Evolutionary conservation across 1,140 invertebrate species (phyloP).

Genomic region (Trichonephila clavipes): DNA sequence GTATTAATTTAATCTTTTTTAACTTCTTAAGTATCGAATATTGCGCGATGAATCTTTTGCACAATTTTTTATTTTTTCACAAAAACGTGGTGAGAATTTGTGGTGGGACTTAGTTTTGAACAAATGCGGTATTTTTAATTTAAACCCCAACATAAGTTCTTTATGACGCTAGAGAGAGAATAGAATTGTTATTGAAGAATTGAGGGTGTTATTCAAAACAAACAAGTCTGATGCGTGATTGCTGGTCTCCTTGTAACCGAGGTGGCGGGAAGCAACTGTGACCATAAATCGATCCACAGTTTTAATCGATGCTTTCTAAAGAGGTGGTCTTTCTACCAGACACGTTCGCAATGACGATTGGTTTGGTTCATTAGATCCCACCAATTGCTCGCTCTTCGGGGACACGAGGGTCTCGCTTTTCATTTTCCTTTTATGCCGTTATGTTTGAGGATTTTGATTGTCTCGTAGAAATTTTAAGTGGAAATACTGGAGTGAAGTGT

Average conservation of each 20-base stretch:
- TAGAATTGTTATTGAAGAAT: background rate
- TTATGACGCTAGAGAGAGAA: background rate
- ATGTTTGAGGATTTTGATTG: background rate
- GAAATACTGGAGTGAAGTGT: background rate
- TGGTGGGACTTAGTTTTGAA: too few species aligned
- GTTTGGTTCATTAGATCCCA: slow-evolving; percentile 59
- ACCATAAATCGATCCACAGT: slow-evolving; percentile 51
- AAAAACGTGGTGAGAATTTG: too few species aligned
- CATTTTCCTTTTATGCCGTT: background rate
- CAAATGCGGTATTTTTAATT: background rate
- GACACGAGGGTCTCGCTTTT: background rate
- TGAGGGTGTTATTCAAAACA: background rate
- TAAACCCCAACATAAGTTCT: background rate
- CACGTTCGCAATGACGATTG: slow-evolving; percentile 45
- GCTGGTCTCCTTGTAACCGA: background rate
- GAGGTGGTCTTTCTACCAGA: slow-evolving; percentile 1
- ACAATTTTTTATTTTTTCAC: too few species aligned
- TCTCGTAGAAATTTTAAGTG: background rate
- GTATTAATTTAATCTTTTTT: too few species aligned
- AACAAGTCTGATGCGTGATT: background rate
- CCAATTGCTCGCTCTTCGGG: background rate
- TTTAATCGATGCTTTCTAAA: slow-evolving; percentile 72
- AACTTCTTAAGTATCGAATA: too few species aligned
- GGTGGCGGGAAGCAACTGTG: slow-evolving; percentile 40
- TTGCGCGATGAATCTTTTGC: too few species aligned